phyloP scores from a whole-genome alignment of 64 coral and sea anemone species.

The Montipora efflorescens region DNA sequence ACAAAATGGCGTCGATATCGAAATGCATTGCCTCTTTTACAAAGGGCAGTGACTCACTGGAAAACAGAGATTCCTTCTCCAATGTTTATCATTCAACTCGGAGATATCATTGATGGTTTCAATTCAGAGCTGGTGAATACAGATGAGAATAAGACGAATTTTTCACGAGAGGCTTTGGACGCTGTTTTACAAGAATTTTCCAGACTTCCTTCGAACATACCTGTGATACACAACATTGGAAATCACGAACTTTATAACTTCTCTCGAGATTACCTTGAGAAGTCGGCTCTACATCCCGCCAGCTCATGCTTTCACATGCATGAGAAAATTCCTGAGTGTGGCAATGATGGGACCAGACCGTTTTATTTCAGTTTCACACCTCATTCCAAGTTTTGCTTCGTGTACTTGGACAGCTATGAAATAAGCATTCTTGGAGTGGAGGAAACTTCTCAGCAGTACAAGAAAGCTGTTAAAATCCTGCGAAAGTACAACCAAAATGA shows the following conservation, averaged over 20 bases:
- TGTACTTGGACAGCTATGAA: slow-evolving; percentile 79
- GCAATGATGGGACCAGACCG: neutral
- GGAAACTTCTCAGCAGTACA: slow-evolving; percentile 22
- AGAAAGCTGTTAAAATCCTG: slow-evolving; percentile 61
- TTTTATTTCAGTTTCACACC: slow-evolving; percentile 83
- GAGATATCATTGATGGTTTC: slow-evolving; percentile 84
- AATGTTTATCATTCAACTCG: slow-evolving; percentile 84
- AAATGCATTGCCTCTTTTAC: slow-evolving; percentile 48
- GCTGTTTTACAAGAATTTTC: slow-evolving; percentile 70
- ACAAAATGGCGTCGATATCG: slow-evolving; percentile 72
- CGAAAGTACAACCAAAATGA: slow-evolving; percentile 66
- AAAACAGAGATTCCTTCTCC: slow-evolving; percentile 5
- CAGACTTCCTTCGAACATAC: slow-evolving; percentile 50
- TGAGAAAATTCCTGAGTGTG: neutral
- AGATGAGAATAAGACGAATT: neutral
- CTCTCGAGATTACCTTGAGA: slow-evolving; percentile 43
- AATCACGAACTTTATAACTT: slow-evolving; percentile 90
- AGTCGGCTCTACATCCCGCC: slow-evolving; percentile 36
- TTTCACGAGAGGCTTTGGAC: slow-evolving; percentile 66
- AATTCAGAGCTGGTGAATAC: slow-evolving; percentile 11
- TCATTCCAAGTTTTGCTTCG: slow-evolving; percentile 64
- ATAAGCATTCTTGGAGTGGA: slow-evolving; percentile 75
- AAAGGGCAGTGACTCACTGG: slow-evolving; percentile 67
- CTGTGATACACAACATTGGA: slow-evolving; percentile 77
- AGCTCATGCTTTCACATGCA: neutral